Evolutionary conservation across 2,113 vertebrate genomes (phyloP), one percentile per base, ranked within the genome.

Genomic region (Salminus brasiliensis): DNA sequence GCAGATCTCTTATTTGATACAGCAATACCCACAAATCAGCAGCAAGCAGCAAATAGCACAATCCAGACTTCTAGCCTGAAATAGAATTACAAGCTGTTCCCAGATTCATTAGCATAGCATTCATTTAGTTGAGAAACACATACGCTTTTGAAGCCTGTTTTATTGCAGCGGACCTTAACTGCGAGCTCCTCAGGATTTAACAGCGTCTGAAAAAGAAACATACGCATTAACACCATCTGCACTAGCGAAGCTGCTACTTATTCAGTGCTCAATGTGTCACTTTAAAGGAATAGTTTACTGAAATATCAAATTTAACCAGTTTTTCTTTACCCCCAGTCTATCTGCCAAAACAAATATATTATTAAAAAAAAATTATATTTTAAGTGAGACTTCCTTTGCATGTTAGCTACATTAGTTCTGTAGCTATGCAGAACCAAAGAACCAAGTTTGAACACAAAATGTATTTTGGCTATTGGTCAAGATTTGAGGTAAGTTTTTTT

Each of bases 111-210:
- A 76, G 32, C 65, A 53, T 45, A 23, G 41, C 39, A 59, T 62
- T 74, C 4, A 76, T 62, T 74, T 30, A 5, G 29, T 25, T 39
- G 36, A 27, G 66, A 69, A 67, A 68, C 75, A 91, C 93, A 92
- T 87, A 94, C 93, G 60, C 89, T 85, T 87, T 36, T 89, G 83
- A 77, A 89, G 11, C 87, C 91, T 0, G 71, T 65, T 88, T 85
- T 90, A 84, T 87, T 88, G 81, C 93, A 94, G 30, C 83, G 83
- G 8, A 94, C 89, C 84, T 87, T 85, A 27, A 91, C 91, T 74
- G 84, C 60, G 80, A 93, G 85, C 15, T 70, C 79, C 70, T 90
- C 80, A 2, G 84, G 36, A 83, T 86, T 87, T 76, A 82, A 34
- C 53, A 92, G 18, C 0, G 80, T 74, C 92, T 93, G 29, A 76